Conservation (phyloP, 2,113 vertebrate species). For the Hemibagrus wyckioides region DNA sequence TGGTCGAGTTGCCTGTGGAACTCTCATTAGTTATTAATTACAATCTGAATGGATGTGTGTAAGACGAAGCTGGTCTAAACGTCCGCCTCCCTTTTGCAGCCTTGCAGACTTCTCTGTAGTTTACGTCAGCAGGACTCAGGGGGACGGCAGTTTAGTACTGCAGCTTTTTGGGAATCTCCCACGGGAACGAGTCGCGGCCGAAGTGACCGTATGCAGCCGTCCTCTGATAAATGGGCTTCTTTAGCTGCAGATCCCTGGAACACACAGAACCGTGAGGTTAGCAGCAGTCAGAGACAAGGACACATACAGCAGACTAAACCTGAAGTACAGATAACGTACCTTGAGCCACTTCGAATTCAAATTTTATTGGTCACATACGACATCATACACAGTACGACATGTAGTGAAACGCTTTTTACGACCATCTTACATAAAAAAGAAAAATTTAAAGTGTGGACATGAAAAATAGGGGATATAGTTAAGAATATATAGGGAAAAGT, state of each 20-base stretch:
- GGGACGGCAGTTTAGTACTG: conserved; percentile 88
- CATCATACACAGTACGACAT: too few species aligned
- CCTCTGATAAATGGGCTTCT: conserved; percentile 98
- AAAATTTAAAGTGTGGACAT: too few species aligned
- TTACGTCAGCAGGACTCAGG: conserved; percentile 87
- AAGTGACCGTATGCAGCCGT: conserved; percentile 98
- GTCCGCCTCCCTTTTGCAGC: conserved; percentile 58
- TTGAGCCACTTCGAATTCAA: too few species aligned
- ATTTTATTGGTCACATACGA: too few species aligned
- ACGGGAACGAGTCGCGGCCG: conserved; percentile 96
- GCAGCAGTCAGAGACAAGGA: conserved; percentile 63
- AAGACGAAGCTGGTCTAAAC: conserved; percentile 63
- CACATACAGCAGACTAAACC: conserved; percentile 34
- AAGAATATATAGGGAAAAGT: too few species aligned
- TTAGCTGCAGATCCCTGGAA: conserved; percentile 99
- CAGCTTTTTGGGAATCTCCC: conserved; percentile 96
- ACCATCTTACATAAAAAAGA: too few species aligned
- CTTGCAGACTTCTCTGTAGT: conserved; percentile 96
- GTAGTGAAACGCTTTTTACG: too few species aligned
- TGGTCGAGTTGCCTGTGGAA: neutral
- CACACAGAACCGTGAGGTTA: conserved; percentile 87
- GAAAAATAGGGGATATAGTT: too few species aligned
- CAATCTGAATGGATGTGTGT: neutral
- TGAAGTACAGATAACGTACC: conserved; percentile 28
- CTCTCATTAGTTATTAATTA: neutral